These are phyloP conservation scores for Protaetia brevitarsis DNA, from an alignment of 1,140 invertebrate species.

Conservation along the genomic window DNA sequence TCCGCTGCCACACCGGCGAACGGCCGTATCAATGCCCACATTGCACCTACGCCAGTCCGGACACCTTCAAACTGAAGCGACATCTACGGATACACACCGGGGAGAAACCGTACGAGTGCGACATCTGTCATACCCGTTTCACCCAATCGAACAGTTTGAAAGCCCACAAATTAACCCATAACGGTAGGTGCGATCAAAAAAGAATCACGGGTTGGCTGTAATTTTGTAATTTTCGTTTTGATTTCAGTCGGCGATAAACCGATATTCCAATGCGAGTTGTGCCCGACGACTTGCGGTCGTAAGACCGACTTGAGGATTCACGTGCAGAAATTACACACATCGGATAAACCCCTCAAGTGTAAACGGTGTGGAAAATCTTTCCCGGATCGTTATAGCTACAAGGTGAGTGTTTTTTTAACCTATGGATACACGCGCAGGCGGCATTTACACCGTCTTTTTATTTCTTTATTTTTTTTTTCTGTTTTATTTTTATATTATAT, in stretches of 20 bases:
- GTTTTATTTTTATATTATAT: too few relatives aligned
- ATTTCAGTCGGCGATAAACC: conserved; percentile 83
- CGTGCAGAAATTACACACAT: conserved; percentile 93
- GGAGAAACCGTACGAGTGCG: conserved; percentile 89
- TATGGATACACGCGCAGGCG: not conserved
- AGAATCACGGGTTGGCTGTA: not conserved
- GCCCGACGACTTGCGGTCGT: conserved; percentile 93
- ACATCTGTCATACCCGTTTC: conserved; percentile 86
- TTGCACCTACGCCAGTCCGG: conserved; percentile 96
- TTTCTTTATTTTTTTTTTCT: too few relatives aligned
- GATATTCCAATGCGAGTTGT: conserved; percentile 91
- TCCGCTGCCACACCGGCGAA: conserved; percentile 89
- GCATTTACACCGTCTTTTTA: not conserved
- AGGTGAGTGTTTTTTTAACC: conserved; percentile 46
- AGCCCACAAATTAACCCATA: conserved; percentile 92
- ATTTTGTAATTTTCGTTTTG: conserved; percentile 17
- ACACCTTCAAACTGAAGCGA: conserved; percentile 95
- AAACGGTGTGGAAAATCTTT: conserved; percentile 91
- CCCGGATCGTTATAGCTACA: conserved; percentile 81
- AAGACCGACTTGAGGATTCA: conserved; percentile 96
- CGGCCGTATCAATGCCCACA: conserved; percentile 88
- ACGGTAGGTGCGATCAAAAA: conserved; percentile 61
- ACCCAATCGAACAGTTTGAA: conserved; percentile 96
- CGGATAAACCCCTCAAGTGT: conserved; percentile 87
- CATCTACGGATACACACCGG: conserved; percentile 95